Base-by-base conservation (phyloP, 1,140 invertebrate genomes). In the Platyura marginata region DNA sequence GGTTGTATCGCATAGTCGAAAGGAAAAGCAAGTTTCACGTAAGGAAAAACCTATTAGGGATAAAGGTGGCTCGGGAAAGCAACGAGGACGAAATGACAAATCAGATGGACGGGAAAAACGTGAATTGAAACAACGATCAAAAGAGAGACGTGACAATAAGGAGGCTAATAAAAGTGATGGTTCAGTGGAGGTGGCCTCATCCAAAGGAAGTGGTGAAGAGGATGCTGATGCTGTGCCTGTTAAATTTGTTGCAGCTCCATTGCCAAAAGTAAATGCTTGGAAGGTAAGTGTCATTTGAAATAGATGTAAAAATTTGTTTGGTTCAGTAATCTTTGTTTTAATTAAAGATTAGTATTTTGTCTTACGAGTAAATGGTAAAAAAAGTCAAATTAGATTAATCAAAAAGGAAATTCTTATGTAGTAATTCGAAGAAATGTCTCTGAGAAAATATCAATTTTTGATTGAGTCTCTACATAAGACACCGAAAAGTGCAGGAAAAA, bases 191-290 rank as follows among this genome's bases (percentile, higher is more conserved):
- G 54, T 55, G 21, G 40, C 11, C 16, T 34, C 48, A 4, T 43
- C 48, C 43, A 49, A 25, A 33, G 45, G 39, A 36, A 38, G 51
- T 41, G 18, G 44, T 29, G 44, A 49, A 19, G 51, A 55, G 23
- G 45, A 49, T 18, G 39, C 44, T 41, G 40, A 29, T 22, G 50
- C 52, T 23, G 37, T 41, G 33, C 65, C 65, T 38, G 68, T 66
- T 46, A 61, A 65, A 19, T 69, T 67, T 50, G 56, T 69, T 16
- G 66, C 60, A 51, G 67, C 67, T 23, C 67, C 67, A 35, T 51
- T 66, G 44, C 67, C 67, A 23, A 67, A 68, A 55, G 63, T 66
- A n/a, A 69, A 69, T 52, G 64, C 65, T 21, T 69, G 67, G 67
- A 66, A 68, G 57, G 54, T 64, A 36, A 65, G 64, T 41, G 35